Percentiles rank a stretch among this genome's conserved stretches.
Conservation (phyloP, 2,113 vertebrate species). For the Choloepus hoffmanni region DNA sequence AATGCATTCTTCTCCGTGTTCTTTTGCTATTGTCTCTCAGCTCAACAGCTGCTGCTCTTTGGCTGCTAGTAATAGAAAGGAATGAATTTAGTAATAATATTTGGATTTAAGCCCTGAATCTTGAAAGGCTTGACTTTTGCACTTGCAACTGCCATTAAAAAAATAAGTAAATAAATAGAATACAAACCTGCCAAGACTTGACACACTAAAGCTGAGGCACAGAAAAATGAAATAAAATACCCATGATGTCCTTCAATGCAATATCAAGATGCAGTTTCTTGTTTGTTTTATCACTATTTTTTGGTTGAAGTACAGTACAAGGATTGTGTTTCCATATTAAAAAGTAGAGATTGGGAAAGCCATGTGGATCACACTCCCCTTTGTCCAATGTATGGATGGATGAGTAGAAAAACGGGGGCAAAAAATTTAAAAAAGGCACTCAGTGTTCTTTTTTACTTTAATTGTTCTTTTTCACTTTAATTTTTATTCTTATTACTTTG, state of each 20-base stretch:
- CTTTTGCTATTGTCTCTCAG: slow-evolving; percentile 46
- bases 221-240: slow-evolving; percentile 56
- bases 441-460: no score
- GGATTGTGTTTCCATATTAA: slow-evolving; percentile 16
- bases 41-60: slow-evolving; percentile 63
- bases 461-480: no score
- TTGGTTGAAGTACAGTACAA: background rate
- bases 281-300: slow-evolving; percentile 23
- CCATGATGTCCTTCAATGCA: background rate
- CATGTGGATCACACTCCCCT: no score
- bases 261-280: slow-evolving; percentile 32
- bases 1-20: slow-evolving; percentile 36
- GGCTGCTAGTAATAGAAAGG: slow-evolving; percentile 48
- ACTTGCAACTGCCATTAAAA: slow-evolving; percentile 46
- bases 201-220: background rate
- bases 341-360: background rate
- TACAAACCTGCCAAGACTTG: background rate
- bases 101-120: slow-evolving; percentile 54
- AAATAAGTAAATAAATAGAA: slow-evolving; percentile 42
- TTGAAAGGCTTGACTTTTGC: slow-evolving; percentile 24
- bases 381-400: no score
- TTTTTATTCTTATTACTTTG: no score
- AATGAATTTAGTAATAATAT: slow-evolving; percentile 53
- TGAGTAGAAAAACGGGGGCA: no score
- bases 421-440: no score